These are phyloP conservation scores for Caenorhabditis remanei DNA, from an alignment of 1,140 invertebrate genomes.

Conservation along the genomic window DNA sequence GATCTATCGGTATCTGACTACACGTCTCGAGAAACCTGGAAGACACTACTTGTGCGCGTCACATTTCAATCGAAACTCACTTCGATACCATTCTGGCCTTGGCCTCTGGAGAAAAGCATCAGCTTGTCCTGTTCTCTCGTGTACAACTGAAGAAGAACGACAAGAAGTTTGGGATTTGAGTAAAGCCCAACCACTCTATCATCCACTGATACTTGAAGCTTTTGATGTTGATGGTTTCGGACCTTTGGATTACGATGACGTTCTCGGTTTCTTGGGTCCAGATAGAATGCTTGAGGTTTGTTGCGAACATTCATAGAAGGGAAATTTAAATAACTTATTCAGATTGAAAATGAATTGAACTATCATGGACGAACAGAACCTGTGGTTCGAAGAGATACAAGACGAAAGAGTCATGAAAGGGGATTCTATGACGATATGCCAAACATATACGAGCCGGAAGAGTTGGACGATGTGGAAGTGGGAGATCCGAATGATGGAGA, in stretches of 20 bases:
- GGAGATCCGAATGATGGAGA: neutral
- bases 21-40: constrained; percentile 40
- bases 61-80: constrained; percentile 40
- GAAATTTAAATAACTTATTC: neutral
- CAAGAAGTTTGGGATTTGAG: constrained; percentile 48
- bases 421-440: constrained; percentile 37
- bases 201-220: constrained; percentile 25
- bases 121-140: constrained; percentile 6
- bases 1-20: constrained; percentile 13
- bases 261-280: neutral
- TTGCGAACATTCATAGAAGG: neutral
- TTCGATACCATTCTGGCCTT: constrained; percentile 24
- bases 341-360: constrained; percentile 41
- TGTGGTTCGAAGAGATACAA: neutral
- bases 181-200: constrained; percentile 21
- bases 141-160: constrained; percentile 27
- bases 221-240: constrained; percentile 16
- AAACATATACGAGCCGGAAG: neutral
- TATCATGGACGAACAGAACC: constrained; percentile 21
- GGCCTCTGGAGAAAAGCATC: neutral
- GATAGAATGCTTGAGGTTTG: constrained; percentile 20
- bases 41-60: constrained; percentile 56
- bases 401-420: neutral
- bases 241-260: constrained; percentile 26
- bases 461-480: neutral